Evolutionary conservation across 2,888 invertebrate genomes (phyloP).

Genomic region (Oligia strigilis): DNA sequence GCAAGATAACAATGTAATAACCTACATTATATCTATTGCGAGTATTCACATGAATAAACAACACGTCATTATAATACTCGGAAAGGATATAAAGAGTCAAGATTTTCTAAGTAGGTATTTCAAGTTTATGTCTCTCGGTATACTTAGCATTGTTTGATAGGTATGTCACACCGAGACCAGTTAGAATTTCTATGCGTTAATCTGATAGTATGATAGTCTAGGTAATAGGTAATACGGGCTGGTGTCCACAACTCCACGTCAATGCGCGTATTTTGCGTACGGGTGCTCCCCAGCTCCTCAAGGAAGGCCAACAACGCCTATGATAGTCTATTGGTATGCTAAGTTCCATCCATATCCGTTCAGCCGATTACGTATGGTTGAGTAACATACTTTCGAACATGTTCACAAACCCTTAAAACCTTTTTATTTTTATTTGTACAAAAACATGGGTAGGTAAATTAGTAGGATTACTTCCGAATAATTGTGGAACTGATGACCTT

Average conservation of each 20-base stretch:
- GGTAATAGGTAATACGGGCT: too few relatives aligned
- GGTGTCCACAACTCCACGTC: too few relatives aligned
- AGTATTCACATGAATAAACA: conserved; percentile 5
- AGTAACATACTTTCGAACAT: neutral
- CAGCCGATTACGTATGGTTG: neutral
- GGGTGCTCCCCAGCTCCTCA: too few relatives aligned
- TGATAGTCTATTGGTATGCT: too few relatives aligned
- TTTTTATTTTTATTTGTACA: neutral
- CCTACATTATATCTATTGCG: neutral
- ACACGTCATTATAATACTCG: conserved; percentile 11
- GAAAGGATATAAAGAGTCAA: conserved; percentile 2
- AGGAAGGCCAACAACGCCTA: too few relatives aligned
- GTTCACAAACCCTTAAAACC: neutral
- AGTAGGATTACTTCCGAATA: neutral
- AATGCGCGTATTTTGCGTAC: too few relatives aligned
- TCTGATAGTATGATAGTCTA: too few relatives aligned
- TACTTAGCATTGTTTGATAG: too few relatives aligned
- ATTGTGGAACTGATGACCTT: conserved; percentile 4
- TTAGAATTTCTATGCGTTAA: neutral
- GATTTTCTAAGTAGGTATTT: neutral
- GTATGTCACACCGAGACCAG: neutral
- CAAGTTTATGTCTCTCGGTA: neutral
- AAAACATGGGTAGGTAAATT: neutral
- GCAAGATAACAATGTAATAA: neutral
- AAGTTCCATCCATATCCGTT: neutral